These are phyloP conservation scores for Diarsia brunnea DNA, from an alignment of 2,888 invertebrate genomes.

Conservation along the genomic window DNA sequence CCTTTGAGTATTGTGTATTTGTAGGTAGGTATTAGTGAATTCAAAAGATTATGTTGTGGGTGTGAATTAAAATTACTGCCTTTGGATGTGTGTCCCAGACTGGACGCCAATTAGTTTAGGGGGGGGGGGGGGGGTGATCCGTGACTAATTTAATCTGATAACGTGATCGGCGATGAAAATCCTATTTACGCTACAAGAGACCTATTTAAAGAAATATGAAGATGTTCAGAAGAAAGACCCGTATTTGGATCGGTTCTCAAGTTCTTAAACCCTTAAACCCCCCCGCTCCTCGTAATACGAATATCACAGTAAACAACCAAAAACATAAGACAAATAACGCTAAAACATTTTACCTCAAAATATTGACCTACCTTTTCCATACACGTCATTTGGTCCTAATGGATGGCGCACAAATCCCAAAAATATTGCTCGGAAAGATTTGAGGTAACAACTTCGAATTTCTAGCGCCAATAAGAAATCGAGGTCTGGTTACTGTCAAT, in stretches of 20 bases:
- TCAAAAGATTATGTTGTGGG: background rate
- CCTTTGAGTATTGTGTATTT: background rate
- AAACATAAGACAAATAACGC: background rate
- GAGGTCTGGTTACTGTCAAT: slow-evolving; percentile 61
- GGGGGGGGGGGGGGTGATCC: no score
- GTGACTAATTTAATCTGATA: no score
- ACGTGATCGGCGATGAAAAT: no score
- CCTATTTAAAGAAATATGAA: background rate
- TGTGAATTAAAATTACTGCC: background rate
- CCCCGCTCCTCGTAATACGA: background rate
- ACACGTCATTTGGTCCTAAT: slow-evolving; percentile 35
- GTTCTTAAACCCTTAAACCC: no score
- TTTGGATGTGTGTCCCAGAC: background rate
- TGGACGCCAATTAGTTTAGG: background rate
- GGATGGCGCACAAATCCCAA: slow-evolving; percentile 15
- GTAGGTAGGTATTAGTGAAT: background rate
- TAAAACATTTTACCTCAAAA: slow-evolving; percentile 7
- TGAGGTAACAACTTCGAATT: slow-evolving; percentile 42
- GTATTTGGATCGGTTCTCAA: no score
- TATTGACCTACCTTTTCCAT: slow-evolving; percentile 30
- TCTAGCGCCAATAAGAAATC: slow-evolving; percentile 45
- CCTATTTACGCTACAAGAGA: background rate
- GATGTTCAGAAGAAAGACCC: no score
- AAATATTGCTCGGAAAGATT: slow-evolving; percentile 35
- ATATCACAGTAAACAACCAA: background rate